Percentiles rank a stretch among this genome's conserved stretches.
These are phyloP conservation scores for Pavo muticus DNA, from an alignment of 2,113 vertebrate genomes.

Conservation along the genomic window DNA sequence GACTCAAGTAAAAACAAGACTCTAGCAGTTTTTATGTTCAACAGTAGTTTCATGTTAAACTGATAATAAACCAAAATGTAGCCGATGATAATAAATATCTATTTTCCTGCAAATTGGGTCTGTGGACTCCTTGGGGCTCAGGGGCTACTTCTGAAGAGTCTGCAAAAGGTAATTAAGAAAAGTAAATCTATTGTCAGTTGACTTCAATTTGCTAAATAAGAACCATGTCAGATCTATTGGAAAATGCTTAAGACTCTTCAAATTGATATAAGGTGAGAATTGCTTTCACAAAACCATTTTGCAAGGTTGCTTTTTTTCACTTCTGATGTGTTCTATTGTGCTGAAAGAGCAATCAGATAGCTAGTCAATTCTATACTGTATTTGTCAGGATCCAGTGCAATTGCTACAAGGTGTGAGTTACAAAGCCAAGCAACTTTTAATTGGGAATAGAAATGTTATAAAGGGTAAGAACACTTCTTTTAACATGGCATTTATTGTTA, in stretches of 20 bases:
- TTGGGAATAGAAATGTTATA: constrained; percentile 9
- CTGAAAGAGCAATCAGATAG: constrained; percentile 10
- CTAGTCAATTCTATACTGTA: neutral
- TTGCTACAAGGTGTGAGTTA: constrained; percentile 2
- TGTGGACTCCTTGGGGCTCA: neutral
- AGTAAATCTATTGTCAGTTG: neutral
- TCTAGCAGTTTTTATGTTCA: neutral
- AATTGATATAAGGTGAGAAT: neutral
- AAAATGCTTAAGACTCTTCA: constrained; percentile 17
- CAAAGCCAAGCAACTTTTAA: constrained; percentile 28
- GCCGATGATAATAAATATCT: neutral
- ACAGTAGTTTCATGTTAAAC: neutral
- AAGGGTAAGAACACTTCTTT: neutral
- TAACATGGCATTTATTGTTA: neutral
- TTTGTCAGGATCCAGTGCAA: constrained; percentile 7
- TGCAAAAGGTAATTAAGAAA: neutral
- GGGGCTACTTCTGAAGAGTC: neutral
- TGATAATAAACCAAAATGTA: neutral
- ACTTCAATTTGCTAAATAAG: neutral
- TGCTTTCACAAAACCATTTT: neutral
- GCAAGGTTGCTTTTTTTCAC: neutral
- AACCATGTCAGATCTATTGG: neutral
- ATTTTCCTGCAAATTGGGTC: neutral
- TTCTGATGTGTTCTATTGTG: constrained; percentile 2
- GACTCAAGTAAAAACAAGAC: neutral